phyloP scores from a whole-genome alignment of 2,797 vertebrate genomes.

The Anas acuta region DNA sequence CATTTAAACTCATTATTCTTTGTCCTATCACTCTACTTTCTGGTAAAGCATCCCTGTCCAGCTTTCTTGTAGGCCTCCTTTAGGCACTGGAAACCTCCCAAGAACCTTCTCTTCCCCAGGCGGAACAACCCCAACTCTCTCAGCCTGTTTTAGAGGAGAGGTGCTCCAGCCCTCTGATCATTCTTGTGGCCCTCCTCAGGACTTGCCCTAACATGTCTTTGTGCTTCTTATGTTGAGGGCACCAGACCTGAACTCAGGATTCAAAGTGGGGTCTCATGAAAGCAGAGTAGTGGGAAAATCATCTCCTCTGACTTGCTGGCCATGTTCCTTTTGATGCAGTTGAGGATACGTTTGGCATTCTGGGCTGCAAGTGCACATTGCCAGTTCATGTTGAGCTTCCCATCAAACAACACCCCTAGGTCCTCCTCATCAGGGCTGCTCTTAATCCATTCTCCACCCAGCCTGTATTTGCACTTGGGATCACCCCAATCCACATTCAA shows the following conservation, averaged over 20 bases:
- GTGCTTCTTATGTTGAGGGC: neutral
- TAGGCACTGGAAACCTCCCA: no score
- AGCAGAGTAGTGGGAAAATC: neutral
- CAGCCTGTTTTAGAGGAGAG: neutral
- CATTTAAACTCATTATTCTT: no score
- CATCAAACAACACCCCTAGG: neutral
- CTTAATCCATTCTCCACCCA: neutral
- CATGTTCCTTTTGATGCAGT: neutral
- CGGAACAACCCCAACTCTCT: neutral
- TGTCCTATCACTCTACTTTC: no score
- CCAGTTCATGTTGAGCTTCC: neutral
- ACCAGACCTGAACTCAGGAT: neutral
- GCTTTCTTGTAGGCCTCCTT: no score
- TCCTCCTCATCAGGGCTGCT: neutral
- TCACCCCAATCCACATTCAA: neutral
- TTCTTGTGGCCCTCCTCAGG: neutral
- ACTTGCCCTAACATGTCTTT: neutral
- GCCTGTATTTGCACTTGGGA: neutral
- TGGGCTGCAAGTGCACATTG: neutral
- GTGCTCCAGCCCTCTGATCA: neutral
- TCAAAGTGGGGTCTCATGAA: neutral
- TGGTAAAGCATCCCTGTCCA: no score
- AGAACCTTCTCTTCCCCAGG: neutral
- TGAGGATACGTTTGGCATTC: neutral
- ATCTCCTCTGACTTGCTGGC: neutral